Base-by-base conservation (phyloP, 2,888 invertebrate genomes). In the Lepas anatifera region DNA sequence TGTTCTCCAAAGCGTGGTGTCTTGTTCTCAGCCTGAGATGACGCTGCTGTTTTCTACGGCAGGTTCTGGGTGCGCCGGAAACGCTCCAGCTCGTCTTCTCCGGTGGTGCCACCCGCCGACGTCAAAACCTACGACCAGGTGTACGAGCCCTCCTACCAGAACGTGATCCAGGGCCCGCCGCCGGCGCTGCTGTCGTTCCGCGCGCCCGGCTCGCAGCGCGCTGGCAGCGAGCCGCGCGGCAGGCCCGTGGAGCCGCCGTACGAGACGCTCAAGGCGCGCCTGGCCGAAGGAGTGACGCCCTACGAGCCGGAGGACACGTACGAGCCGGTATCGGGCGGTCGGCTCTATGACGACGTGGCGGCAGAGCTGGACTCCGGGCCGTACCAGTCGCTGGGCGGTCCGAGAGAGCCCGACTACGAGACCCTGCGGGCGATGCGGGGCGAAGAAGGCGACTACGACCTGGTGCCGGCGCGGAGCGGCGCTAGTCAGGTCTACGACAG, bases 401-500 rank as follows among this genome's bases (percentile, higher is more conserved):
- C 37, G 16, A 1, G 52, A 3, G 52, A 41, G 18, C 70, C 68
- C 16, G 70, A 67, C 27, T 75, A 74, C 48, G 74, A 74, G 68
- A 74, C 74, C 7, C 69, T 75, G 41, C 48, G 72, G 16, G 58
- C 32, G 18, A 10, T 16, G 6, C 16, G 58, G 7, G 58, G 18
- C 29, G 32, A 32, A 6, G 58, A 32, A 22, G 58, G 58, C 32
- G 58, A 58, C 32, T 58, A 58, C 32, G 58, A 58, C 32, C 32
- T 58, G 58, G 32, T 58, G 58, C 58, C 58, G 58, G 58, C 32
- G 22, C 58, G 58, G 64, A 27, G 70, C 29, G 69, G 68, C 25
- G 71, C 69, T 46, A 41, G 69, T 48, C 39, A 67, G 13, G 72
- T 74, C 32, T 69, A 72, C 13, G 71, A 73, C 4, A 73, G 74